These are phyloP conservation scores for Falco columbarius DNA, from an alignment of 2,797 vertebrate species.

Conservation along the genomic window DNA sequence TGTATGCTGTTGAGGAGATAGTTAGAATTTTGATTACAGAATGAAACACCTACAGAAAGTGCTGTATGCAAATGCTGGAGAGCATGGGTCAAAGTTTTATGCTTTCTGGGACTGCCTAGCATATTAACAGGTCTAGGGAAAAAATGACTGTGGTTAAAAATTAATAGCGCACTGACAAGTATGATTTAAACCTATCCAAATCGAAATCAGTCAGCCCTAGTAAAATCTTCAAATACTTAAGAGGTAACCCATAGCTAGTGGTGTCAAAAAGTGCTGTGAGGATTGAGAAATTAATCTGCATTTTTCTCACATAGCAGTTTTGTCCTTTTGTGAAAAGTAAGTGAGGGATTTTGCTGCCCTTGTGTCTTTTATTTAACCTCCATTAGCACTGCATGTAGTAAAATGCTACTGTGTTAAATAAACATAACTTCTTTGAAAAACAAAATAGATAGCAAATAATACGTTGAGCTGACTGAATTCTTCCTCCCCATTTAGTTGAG, in stretches of 20 bases:
- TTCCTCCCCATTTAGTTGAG: neutral
- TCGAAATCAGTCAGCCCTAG: slow-evolving; percentile 49
- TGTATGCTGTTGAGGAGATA: neutral
- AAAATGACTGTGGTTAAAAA: slow-evolving; percentile 70
- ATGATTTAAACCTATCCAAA: slow-evolving; percentile 72
- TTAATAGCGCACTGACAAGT: slow-evolving; percentile 67
- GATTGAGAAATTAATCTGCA: slow-evolving; percentile 52
- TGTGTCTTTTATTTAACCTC: slow-evolving; percentile 75
- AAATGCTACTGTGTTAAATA: slow-evolving; percentile 69
- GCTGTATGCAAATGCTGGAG: slow-evolving; percentile 50
- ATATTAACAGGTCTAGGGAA: slow-evolving; percentile 65
- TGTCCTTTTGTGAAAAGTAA: slow-evolving; percentile 60
- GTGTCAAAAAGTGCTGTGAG: slow-evolving; percentile 62
- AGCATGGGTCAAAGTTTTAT: slow-evolving; percentile 63
- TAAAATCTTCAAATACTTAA: slow-evolving; percentile 63
- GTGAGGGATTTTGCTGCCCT: slow-evolving; percentile 59
- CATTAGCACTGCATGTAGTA: slow-evolving; percentile 61
- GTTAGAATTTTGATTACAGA: slow-evolving; percentile 52
- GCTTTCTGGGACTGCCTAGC: slow-evolving; percentile 58
- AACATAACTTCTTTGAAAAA: slow-evolving; percentile 65
- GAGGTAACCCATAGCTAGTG: slow-evolving; percentile 19
- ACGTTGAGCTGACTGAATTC: slow-evolving; percentile 8
- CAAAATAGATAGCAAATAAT: slow-evolving; percentile 59
- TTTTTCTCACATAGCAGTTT: slow-evolving; percentile 57
- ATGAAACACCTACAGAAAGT: slow-evolving; percentile 40